Conservation (phyloP, 2,888 invertebrate species). For the Malthinus flaveolus region DNA sequence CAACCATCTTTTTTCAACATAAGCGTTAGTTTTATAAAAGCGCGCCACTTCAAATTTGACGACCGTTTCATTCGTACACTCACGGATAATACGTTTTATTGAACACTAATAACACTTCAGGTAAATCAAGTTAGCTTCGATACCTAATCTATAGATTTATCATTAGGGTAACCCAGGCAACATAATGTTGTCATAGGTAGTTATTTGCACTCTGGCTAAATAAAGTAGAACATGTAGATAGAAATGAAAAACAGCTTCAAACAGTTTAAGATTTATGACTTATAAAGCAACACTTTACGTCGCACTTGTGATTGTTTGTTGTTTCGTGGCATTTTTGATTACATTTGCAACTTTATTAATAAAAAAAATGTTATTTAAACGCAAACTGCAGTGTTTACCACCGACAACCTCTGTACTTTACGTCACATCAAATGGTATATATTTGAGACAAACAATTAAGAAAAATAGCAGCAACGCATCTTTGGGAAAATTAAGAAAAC, state of each 20-base stretch:
- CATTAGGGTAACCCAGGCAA: not conserved
- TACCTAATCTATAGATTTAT: too few relatives aligned
- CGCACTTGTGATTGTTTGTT: conserved; percentile 3
- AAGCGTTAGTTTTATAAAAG: too few relatives aligned
- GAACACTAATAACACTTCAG: too few relatives aligned
- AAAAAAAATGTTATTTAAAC: conserved; percentile 2
- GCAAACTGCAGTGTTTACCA: conserved; percentile 1
- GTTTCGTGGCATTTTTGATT: conserved; percentile 4
- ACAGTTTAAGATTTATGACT: conserved; percentile 4
- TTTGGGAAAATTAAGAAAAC: conserved; percentile 12
- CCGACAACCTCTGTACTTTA: conserved; percentile 9
- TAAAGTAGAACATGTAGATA: too few relatives aligned
- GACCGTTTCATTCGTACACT: too few relatives aligned
- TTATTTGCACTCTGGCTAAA: too few relatives aligned
- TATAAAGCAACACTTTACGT: conserved; percentile 7
- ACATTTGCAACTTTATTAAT: conserved; percentile 6
- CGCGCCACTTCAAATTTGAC: too few relatives aligned
- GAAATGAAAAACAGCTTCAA: too few relatives aligned
- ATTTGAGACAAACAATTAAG: conserved; percentile 13
- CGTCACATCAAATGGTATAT: conserved; percentile 14
- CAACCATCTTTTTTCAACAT: too few relatives aligned
- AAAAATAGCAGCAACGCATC: conserved; percentile 5
- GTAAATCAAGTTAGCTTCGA: too few relatives aligned
- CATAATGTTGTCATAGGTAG: not conserved
- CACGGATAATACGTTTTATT: too few relatives aligned